These are phyloP conservation scores for Chaetodon trifasciatus DNA, from an alignment of 2,797 vertebrate genomes.

Conservation along the genomic window DNA sequence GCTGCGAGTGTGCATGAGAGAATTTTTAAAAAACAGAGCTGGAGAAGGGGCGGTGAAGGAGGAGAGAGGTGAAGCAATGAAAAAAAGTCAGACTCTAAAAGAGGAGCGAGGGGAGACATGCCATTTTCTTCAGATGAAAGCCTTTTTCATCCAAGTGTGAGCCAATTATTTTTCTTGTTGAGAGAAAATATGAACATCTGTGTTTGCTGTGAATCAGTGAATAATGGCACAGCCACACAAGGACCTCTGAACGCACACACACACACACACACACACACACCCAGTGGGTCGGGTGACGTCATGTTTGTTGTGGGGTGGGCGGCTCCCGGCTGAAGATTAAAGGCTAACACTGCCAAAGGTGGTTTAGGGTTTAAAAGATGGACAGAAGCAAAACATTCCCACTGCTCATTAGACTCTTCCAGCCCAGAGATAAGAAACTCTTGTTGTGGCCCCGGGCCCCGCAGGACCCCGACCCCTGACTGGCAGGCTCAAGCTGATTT, in stretches of 20 bases:
- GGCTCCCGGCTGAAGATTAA: constrained; percentile 68
- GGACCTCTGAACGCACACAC: constrained; percentile 27
- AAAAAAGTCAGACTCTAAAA: constrained; percentile 24
- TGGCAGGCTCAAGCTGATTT: constrained; percentile 74
- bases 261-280: constrained; percentile 14
- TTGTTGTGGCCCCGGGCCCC: constrained; percentile 57
- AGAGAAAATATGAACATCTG: constrained; percentile 76
- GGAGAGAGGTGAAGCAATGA: constrained; percentile 21
- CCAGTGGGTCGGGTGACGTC: constrained; percentile 68
- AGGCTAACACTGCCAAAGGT: constrained; percentile 59
- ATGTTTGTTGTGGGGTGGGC: constrained; percentile 65
- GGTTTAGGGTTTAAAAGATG: constrained; percentile 65
- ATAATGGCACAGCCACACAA: constrained; percentile 52
- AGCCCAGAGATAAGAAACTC: constrained; percentile 68
- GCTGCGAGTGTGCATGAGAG: constrained; percentile 14
- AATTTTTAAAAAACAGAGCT: constrained; percentile 5
- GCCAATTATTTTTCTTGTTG: constrained; percentile 73
- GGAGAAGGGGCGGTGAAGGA: constrained; percentile 17
- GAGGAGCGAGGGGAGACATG: constrained; percentile 31
- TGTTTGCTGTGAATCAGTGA: constrained; percentile 72
- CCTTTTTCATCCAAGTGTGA: constrained; percentile 61
- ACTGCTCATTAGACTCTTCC: constrained; percentile 57
- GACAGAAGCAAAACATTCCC: constrained; percentile 71
- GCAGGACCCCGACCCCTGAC: constrained; percentile 57
- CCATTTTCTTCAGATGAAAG: constrained; percentile 70